Conservation (phyloP, 2,888 invertebrate genomes). For the Andrena haemorrhoa region DNA sequence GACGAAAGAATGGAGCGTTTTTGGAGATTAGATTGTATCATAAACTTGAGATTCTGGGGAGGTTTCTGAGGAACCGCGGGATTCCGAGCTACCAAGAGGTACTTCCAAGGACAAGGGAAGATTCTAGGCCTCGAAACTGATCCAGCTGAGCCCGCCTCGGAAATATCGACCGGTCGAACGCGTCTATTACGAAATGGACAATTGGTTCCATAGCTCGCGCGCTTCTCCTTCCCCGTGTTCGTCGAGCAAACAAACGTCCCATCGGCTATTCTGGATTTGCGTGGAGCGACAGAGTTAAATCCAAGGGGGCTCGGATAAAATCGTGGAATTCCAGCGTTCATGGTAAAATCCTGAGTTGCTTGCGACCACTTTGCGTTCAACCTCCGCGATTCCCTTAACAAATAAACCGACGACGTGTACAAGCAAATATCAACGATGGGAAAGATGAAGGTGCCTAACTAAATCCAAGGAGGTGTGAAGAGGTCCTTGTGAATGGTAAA, state of each 20-base stretch:
- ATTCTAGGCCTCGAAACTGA: no score
- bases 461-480: no score
- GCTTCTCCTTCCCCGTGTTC: neutral
- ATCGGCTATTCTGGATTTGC: constrained; percentile 31
- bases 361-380: neutral
- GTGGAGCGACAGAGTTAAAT: neutral
- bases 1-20: no score
- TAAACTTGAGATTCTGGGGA: neutral
- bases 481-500: no score
- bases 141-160: neutral
- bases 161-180: neutral
- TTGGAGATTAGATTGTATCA: no score
- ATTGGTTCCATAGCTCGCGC: neutral
- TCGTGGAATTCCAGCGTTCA: neutral
- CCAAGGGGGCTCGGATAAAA: constrained; percentile 4
- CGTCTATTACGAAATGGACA: constrained; percentile 6
- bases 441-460: no score
- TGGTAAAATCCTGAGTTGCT: neutral
- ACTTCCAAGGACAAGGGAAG: neutral
- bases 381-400: no score
- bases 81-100: neutral
- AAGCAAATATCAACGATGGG: no score
- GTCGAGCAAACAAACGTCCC: constrained; percentile 19
- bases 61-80: neutral
- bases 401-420: no score